These are phyloP conservation scores for Poeciliopsis retropinna DNA, from an alignment of 2,113 vertebrate genomes.

Conservation along the genomic window DNA sequence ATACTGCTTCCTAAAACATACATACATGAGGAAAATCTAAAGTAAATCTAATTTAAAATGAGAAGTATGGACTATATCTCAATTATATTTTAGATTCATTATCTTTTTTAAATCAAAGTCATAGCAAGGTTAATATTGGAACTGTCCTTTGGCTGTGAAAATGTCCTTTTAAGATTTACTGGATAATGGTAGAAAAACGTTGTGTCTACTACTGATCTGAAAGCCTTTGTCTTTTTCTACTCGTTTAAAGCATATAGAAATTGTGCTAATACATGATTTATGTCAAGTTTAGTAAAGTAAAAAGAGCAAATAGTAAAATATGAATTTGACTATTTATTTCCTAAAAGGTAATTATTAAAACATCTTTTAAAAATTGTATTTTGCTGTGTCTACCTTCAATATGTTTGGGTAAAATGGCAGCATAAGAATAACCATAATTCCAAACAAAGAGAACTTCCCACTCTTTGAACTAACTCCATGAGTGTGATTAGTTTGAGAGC, in stretches of 20 bases:
- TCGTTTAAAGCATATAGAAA: too few relatives aligned
- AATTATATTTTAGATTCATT: not conserved
- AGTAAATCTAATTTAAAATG: not conserved
- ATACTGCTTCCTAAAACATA: not conserved
- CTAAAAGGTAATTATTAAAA: too few relatives aligned
- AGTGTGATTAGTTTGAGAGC: conserved; percentile 24
- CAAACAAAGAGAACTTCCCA: conserved; percentile 28
- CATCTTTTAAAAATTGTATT: not conserved
- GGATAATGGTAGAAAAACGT: too few relatives aligned
- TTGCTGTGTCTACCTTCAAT: not conserved
- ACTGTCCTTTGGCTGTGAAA: not conserved
- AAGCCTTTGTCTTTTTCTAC: not conserved
- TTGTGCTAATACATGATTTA: too few relatives aligned
- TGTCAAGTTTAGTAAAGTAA: not conserved
- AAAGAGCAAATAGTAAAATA: not conserved
- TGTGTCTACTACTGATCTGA: not conserved
- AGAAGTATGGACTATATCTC: not conserved
- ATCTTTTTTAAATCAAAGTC: not conserved
- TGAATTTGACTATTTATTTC: not conserved
- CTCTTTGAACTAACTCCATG: conserved; percentile 16
- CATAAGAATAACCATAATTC: not conserved
- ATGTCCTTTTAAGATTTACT: not conserved
- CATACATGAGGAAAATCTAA: too few relatives aligned
- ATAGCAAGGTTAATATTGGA: too few relatives aligned
- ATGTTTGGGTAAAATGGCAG: not conserved